Percentiles rank a stretch among this genome's conserved stretches.
Conservation (phyloP, 2,113 vertebrate genomes). For the Axis porcinus region DNA sequence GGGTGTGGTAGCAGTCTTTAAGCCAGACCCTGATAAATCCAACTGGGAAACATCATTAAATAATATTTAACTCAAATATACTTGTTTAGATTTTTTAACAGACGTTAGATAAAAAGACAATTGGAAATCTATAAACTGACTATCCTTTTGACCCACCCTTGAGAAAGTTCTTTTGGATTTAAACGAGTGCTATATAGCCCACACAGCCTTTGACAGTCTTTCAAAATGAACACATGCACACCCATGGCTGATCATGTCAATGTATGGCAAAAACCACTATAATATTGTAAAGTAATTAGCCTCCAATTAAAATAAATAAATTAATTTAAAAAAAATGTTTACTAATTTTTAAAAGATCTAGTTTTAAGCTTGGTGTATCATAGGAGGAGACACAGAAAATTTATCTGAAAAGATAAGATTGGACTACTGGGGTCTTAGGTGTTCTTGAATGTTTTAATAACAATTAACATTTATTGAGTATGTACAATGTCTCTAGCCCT, state of each 20-base stretch:
- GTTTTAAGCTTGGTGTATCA: background rate
- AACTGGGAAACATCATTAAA: background rate
- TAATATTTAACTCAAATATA: background rate
- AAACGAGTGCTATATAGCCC: background rate
- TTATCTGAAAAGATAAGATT: background rate
- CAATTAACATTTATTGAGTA: background rate
- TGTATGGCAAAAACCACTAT: background rate
- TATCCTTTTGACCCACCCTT: background rate
- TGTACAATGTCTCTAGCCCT: background rate
- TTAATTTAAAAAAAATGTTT: background rate
- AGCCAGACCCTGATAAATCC: fast-evolving
- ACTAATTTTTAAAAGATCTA: background rate
- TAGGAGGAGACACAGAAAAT: background rate
- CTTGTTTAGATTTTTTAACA: background rate
- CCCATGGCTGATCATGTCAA: background rate
- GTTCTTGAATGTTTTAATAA: background rate
- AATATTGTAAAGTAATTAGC: background rate
- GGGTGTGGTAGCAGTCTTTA: background rate
- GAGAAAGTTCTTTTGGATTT: background rate
- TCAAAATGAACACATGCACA: background rate
- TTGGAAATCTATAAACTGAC: background rate
- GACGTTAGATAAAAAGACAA: background rate
- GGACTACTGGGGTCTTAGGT: fast-evolving
- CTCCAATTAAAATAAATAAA: background rate
- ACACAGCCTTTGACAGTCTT: background rate